Conservation (phyloP, 2,113 vertebrate species). For the Labeo catla region DNA sequence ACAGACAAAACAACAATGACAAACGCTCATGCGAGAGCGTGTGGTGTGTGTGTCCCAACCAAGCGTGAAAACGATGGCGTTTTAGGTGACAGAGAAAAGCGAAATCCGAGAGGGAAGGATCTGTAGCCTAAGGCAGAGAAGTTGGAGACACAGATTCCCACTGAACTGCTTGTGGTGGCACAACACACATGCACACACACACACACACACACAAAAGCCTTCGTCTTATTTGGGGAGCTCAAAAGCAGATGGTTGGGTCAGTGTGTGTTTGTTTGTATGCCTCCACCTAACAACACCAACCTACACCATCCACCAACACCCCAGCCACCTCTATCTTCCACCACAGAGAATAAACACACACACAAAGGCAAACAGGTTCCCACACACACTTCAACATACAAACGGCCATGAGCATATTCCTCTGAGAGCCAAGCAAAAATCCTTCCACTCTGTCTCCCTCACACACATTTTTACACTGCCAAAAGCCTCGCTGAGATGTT, state of each 20-base stretch:
- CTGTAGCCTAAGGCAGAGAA: background rate
- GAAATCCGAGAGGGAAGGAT: background rate
- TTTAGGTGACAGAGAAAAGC: constrained; percentile 10
- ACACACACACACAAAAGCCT: background rate
- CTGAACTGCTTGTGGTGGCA: background rate
- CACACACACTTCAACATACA: constrained; percentile 16
- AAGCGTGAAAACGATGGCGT: background rate
- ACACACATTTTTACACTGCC: constrained; percentile 29
- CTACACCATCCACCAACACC: constrained; percentile 17
- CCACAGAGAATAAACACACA: constrained; percentile 33
- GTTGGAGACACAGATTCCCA: background rate
- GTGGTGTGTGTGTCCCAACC: constrained; percentile 5
- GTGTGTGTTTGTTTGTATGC: constrained; percentile 13
- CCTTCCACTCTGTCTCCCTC: background rate
- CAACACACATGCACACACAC: background rate
- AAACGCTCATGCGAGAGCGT: background rate
- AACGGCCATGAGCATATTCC: background rate
- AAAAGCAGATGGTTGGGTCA: constrained; percentile 22
- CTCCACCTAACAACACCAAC: constrained; percentile 25
- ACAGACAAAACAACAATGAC: constrained; percentile 21
- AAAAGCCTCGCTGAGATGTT: constrained; percentile 45
- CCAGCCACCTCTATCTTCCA: constrained; percentile 8
- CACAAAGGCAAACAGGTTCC: background rate
- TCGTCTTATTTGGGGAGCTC: constrained; percentile 1
- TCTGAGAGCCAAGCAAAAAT: constrained; percentile 8